Percentiles rank a stretch among this genome's conserved stretches.
These are phyloP conservation scores for Ceuthmochares aereus DNA, from an alignment of 2,113 vertebrate genomes.

Conservation along the genomic window DNA sequence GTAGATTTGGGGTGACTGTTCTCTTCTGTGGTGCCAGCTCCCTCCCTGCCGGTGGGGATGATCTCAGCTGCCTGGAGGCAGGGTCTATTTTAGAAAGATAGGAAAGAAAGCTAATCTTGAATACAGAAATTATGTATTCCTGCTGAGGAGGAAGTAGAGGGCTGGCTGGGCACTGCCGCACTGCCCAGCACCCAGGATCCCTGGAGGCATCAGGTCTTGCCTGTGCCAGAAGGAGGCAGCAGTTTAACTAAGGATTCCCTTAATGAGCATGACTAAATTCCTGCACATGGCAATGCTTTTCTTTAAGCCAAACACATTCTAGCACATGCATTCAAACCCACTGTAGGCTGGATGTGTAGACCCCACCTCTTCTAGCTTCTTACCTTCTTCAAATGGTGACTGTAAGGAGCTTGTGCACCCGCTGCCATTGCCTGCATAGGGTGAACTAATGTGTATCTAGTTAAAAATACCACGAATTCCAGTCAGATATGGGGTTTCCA, in stretches of 20 bases:
- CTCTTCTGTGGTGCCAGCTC: background rate
- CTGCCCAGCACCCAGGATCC: background rate
- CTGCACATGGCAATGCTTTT: background rate
- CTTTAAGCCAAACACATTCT: background rate
- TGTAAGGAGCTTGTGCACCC: background rate
- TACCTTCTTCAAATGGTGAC: fast-evolving
- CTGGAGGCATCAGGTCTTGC: fast-evolving
- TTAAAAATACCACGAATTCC: conserved; percentile 50
- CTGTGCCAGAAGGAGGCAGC: background rate
- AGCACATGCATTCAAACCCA: background rate
- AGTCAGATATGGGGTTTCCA: background rate
- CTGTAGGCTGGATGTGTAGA: background rate
- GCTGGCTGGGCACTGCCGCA: background rate
- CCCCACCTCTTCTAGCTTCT: background rate
- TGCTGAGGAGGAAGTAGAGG: background rate
- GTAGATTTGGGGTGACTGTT: background rate
- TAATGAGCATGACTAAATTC: background rate
- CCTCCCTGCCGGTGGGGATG: background rate
- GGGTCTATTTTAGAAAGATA: background rate
- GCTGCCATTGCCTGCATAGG: background rate
- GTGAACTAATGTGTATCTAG: background rate
- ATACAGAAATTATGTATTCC: background rate
- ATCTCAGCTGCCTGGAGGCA: background rate
- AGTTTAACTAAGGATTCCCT: background rate
- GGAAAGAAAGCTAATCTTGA: background rate